phyloP scores from a whole-genome alignment of 2,113 vertebrate genomes.

The Menidia beryllina region DNA sequence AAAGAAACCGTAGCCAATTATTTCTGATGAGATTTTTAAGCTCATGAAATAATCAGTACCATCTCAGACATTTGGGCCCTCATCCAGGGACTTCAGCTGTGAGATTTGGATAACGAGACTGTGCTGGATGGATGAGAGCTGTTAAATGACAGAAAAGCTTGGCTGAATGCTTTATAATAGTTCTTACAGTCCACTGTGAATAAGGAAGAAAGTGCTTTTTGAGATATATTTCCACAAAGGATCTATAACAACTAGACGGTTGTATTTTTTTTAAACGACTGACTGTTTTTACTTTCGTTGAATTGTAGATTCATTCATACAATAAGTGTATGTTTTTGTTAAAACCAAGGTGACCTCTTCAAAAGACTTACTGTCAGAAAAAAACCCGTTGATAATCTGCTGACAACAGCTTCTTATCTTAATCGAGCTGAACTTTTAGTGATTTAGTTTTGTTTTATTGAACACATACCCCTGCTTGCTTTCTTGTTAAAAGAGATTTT shows the following conservation, averaged over 20 bases:
- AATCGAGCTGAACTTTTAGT: too few species aligned
- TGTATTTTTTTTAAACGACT: not conserved
- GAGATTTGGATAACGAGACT: conserved; percentile 29
- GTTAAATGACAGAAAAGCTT: conserved; percentile 22
- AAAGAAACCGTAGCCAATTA: not conserved
- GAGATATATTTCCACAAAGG: not conserved
- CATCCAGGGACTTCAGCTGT: conserved; percentile 8
- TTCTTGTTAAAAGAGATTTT: not conserved
- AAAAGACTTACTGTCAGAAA: not conserved
- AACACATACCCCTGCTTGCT: too few species aligned
- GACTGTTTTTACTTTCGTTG: not conserved
- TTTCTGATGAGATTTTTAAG: conserved; percentile 4
- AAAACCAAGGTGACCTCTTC: not conserved
- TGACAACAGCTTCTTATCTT: too few species aligned
- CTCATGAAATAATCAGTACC: not conserved
- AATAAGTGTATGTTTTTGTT: too few species aligned
- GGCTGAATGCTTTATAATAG: conserved; percentile 13
- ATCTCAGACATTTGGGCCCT: conserved; percentile 4
- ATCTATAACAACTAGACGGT: not conserved
- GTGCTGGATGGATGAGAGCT: conserved; percentile 14
- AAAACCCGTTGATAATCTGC: not conserved
- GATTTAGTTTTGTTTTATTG: not conserved
- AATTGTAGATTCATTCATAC: too few species aligned
- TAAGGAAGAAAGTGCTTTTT: conserved; percentile 7
- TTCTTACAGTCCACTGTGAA: conserved; percentile 4